phyloP scores from a whole-genome alignment of 2,797 vertebrate species.

The Schizothorax lantsangensis region DNA sequence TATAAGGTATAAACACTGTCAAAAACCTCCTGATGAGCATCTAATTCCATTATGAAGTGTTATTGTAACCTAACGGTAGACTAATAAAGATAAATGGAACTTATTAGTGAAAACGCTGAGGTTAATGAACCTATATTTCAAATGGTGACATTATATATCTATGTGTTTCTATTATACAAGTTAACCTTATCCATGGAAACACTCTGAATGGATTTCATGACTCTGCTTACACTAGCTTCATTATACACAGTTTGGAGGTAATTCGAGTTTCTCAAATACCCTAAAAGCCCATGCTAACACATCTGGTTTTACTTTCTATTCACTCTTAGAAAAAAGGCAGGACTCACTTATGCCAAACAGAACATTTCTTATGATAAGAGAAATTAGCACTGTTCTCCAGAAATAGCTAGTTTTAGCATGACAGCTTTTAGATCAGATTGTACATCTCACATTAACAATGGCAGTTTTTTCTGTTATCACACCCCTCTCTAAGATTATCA shows the following conservation, averaged over 20 bases:
- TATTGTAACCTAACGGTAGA: neutral
- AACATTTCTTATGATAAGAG: constrained; percentile 32
- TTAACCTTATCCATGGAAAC: neutral
- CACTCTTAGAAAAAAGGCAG: neutral
- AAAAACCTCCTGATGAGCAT: neutral
- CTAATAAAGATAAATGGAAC: constrained; percentile 11
- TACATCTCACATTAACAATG: constrained; percentile 20
- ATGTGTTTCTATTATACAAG: neutral
- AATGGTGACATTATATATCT: neutral
- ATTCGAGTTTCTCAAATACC: constrained; percentile 18
- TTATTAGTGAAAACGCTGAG: neutral
- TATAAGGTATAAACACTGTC: neutral
- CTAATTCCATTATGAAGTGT: constrained; percentile 15
- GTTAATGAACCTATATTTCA: neutral
- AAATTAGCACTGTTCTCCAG: constrained; percentile 45
- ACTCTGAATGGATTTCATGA: constrained; percentile 9
- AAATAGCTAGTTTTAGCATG: constrained; percentile 25
- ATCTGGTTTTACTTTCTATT: constrained; percentile 56
- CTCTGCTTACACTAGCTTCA: constrained; percentile 17
- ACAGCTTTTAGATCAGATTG: constrained; percentile 30
- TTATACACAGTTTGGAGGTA: constrained; percentile 24
- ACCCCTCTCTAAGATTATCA: constrained; percentile 37
- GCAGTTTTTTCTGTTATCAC: constrained; percentile 29
- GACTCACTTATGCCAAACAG: constrained; percentile 7
- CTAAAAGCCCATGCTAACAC: constrained; percentile 11